Evolutionary conservation across 2,797 vertebrate species (phyloP), one percentile per base, ranked within the genome.

Genomic region (Orestias chungarensis): DNA sequence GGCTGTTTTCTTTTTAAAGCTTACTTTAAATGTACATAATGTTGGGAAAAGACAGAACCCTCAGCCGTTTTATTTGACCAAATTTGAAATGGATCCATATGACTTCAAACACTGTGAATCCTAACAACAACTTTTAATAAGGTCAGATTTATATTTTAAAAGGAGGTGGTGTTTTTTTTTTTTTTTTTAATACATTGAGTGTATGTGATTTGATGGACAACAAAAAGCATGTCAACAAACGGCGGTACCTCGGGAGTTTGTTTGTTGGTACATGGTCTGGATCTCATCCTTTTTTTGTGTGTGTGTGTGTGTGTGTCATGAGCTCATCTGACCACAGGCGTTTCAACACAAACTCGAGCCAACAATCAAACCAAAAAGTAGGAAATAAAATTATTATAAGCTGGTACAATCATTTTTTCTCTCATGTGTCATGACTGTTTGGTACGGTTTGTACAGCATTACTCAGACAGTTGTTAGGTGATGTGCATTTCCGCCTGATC

Each of bases 11-110:
- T 71, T 69, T 66, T 40, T 9, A 50, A 64, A 66, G 57, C 65
- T 75, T 73, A 75, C 70, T 80, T 40, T 83, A 75, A 84, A 84
- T 85, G 35, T 50, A 82, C 65, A 75, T 64, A 6, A 78, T 90
- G 88, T 88, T 91, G 87, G 89, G 86, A 73, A 82, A 77, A 84
- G 33, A 71, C 5, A 29, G 42, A 52, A 64, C 67, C 10, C 50
- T 75, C 68, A 78, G 64, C 50, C 57, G n/a, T 78, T 71, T 67
- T 76, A 42, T 80, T 85, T 49, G 71, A 82, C 42, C 66, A 75
- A 43, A 73, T 71, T 20, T 82, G 8, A 70, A 54, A 66, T 64
- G 49, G 43, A 71, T 55, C 38, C 80, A 57, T 72, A 42, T 57
- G 47, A 57, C 44, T 66, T 47, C 43, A 43, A 38, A 76, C 44